Base-by-base conservation (phyloP, 92 coral and sea anemone species). In the Parazoanthus darwini region DNA sequence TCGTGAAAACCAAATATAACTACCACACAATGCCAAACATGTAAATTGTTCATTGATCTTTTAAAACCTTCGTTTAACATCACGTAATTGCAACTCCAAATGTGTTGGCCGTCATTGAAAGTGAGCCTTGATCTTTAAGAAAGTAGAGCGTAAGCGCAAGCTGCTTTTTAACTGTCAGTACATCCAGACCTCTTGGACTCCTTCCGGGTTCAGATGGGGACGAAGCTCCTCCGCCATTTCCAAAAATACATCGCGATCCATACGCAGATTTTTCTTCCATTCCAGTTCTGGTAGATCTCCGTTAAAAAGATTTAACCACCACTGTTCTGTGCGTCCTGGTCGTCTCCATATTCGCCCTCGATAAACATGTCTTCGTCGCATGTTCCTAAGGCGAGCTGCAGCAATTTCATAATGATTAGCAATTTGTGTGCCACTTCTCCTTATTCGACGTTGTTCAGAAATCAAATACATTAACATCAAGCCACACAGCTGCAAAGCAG, bases 281-380 rank as follows among this genome's bases (percentile, higher is more conserved):
- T 85, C 89, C 22, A 48, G 35, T 38, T 56, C 89, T 66, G 88
- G 92, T 78, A 89, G 79, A 50, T 56, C 82, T 22, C 89, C 91
- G 56, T 91, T 89, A 66, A 51, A 91, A 25, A 91, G 86, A 89
- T 91, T 91, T n/a, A 81, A 75, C 89, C 91, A 91, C 89, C 91
- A 82, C 85, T 88, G 85, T 36, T 88, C 93, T 54, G 93, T 91
- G 18, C 74, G 86, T 36, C 93, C 93, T 33, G 89, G 80, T 82
- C 71, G 8, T 82, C 89, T 78, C 90, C 90, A 86, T 5, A 83
- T 29, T 87, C 91, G 38, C 83, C 91, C 91, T 87, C 88, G 46
- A 88, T 73, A 86, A 82, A 74, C 67, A 48, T 65, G 83, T 48
- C 84, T 88, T 77, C 93, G 73, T 87, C 78, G 77, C 51, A 82